Percentiles rank a stretch among this genome's conserved stretches.
Conservation (phyloP, 2,888 invertebrate species). For the Phengaris alcon region DNA sequence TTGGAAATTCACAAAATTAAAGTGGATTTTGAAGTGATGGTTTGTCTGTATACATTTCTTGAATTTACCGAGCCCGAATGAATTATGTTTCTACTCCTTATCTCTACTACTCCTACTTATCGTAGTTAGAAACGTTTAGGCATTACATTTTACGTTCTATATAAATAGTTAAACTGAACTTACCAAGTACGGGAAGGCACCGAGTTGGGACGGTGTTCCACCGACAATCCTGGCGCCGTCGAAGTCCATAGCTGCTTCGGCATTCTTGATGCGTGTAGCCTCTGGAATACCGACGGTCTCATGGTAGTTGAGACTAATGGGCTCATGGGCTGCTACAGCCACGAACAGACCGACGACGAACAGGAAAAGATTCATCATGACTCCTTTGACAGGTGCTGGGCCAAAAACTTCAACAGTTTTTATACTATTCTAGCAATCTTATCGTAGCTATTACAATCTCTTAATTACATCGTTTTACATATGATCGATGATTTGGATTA, state of each 20-base stretch:
- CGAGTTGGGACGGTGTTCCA: slow-evolving; percentile 41
- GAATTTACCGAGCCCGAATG: too few species aligned
- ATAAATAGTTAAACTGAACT: slow-evolving; percentile 11
- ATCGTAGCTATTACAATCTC: not conserved
- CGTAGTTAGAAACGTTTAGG: too few species aligned
- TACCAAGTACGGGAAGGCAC: slow-evolving; percentile 43
- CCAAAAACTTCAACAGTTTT: not conserved
- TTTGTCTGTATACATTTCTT: not conserved
- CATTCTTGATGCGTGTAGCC: slow-evolving; percentile 44
- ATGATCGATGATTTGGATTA: not conserved
- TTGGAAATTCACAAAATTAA: too few species aligned
- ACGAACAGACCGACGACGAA: slow-evolving; percentile 35
- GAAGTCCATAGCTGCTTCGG: slow-evolving; percentile 40
- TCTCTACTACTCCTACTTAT: too few species aligned
- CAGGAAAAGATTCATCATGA: slow-evolving; percentile 35
- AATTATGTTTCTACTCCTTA: too few species aligned
- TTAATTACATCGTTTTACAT: not conserved
- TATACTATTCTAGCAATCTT: not conserved
- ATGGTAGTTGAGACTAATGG: slow-evolving; percentile 45
- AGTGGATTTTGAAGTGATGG: not conserved
- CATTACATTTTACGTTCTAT: not conserved
- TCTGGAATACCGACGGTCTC: slow-evolving; percentile 45
- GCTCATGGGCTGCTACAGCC: slow-evolving; percentile 37
- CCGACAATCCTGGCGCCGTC: slow-evolving; percentile 48
- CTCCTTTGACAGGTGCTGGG: not conserved